Base-by-base conservation (phyloP, 2,888 invertebrate species). In the Callosobruchus maculatus region DNA sequence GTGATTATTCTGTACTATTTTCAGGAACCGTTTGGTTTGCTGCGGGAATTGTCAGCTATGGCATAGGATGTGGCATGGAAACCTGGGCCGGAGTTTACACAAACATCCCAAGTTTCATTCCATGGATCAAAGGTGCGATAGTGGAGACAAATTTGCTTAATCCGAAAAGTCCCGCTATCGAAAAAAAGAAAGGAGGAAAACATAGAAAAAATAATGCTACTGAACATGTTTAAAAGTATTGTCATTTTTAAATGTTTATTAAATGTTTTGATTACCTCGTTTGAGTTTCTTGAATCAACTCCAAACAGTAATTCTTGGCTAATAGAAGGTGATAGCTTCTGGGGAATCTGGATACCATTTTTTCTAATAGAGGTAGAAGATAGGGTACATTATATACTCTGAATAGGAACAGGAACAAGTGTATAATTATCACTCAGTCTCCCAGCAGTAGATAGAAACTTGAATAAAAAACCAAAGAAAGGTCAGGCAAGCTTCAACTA, bases 81-180 rank as follows among this genome's bases (percentile, higher is more conserved):
- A 92, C 90, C 0, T 91, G 92, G 88, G 93, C 93, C 0, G 93
- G 92, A 22, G 91, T 94, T 0, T 94, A 93, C 81, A 92, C 93
- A 0, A 90, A 90, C 21, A 90, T 93, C 2, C 86, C 89, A 0
- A 87, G 86, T 49, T 93, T 93, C 80, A 75, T 88, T 0, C 87
- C 89, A 72, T 94, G 93, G 93, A 92, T 93, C 70, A 81, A 83
- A 26, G 78, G 9, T 49, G 49, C 13, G 1, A 49, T 49, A 13
- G 49, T 49, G 13, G 49, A 49, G 49, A 49, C 49, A 13, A 49
- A 49, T 18, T 18, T 49, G 13, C 13, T 49, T 13, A 49, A 49
- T 49, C 49, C 49, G 13, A 49, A 49, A 18, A 49, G 49, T 18
- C 5, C 18, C 4, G 1, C 13, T 18, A 49, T 49, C 1, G 49